Evolutionary conservation across 2,797 vertebrate species (phyloP).

Genomic region (Notolepis coatsorum): DNA sequence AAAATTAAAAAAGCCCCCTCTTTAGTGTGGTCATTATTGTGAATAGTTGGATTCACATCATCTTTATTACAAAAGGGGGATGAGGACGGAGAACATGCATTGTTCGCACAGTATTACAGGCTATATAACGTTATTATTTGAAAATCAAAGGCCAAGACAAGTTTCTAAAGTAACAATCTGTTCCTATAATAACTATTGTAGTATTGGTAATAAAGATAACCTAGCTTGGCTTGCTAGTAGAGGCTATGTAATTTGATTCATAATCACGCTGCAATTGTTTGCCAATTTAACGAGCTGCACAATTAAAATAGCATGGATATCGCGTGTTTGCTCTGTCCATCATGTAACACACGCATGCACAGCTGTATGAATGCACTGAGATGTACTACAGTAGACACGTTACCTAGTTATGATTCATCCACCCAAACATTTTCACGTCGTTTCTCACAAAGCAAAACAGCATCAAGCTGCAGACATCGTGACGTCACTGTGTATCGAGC

Average conservation of each 20-base stretch:
- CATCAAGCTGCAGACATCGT: constrained; percentile 41
- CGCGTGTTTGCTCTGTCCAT: not conserved
- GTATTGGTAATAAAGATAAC: constrained; percentile 21
- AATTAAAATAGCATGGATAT: not conserved
- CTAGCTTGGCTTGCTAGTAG: constrained; percentile 46
- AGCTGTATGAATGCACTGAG: not conserved
- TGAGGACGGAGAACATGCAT: constrained; percentile 14
- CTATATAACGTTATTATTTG: not conserved
- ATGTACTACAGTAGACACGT: constrained; percentile 20
- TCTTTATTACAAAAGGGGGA: constrained; percentile 60
- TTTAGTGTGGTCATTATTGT: too few species aligned
- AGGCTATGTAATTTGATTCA: constrained; percentile 19
- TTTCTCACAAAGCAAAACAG: constrained; percentile 65
- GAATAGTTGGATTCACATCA: too few species aligned
- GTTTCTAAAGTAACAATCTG: not conserved
- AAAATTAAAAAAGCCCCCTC: too few species aligned
- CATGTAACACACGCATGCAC: not conserved
- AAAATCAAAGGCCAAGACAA: not conserved
- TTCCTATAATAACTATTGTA: not conserved
- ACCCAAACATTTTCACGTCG: constrained; percentile 59
- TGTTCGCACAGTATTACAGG: not conserved
- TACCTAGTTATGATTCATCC: constrained; percentile 53
- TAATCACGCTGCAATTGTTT: not conserved
- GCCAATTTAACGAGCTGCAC: not conserved
- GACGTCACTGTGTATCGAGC: constrained; percentile 53